phyloP scores from a whole-genome alignment of 2,113 vertebrate species.

The Hydrochoerus hydrochaeris region DNA sequence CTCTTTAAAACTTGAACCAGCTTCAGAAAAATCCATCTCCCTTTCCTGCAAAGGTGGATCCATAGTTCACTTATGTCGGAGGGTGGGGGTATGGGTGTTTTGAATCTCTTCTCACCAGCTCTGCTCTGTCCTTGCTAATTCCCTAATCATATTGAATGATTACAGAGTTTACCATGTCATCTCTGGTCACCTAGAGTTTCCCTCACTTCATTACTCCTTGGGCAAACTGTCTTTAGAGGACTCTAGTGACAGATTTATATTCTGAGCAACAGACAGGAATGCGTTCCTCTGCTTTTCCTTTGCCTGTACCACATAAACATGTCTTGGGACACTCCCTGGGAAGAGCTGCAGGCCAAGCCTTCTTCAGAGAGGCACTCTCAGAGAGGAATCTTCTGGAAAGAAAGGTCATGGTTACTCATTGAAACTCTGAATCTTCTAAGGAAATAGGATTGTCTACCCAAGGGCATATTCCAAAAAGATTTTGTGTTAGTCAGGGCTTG shows the following conservation, averaged over 20 bases:
- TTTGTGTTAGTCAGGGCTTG: background rate
- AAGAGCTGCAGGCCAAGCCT: conserved; percentile 46
- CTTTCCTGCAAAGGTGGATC: background rate
- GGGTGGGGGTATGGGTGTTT: conserved; percentile 34
- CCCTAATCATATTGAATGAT: conserved; percentile 83
- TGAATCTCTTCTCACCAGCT: conserved; percentile 59
- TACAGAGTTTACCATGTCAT: conserved; percentile 85
- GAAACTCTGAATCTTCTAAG: background rate
- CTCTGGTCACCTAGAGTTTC: conserved; percentile 84
- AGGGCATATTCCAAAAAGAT: background rate
- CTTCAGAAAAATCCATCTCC: background rate
- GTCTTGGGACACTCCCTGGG: conserved; percentile 74
- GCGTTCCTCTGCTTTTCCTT: conserved; percentile 89
- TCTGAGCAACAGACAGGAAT: conserved; percentile 91
- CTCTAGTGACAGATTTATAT: conserved; percentile 89
- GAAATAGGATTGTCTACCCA: background rate
- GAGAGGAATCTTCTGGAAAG: conserved; percentile 3
- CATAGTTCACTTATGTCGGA: background rate
- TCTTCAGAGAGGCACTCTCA: background rate
- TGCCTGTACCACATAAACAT: conserved; percentile 90
- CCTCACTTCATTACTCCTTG: conserved; percentile 89
- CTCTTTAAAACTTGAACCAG: conserved; percentile 12
- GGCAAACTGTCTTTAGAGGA: conserved; percentile 86
- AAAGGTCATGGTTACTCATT: background rate
- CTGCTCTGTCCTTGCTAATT: conserved; percentile 79